These are phyloP conservation scores for Actenoides lindsayi DNA, from an alignment of 2,113 vertebrate genomes.

Conservation along the genomic window DNA sequence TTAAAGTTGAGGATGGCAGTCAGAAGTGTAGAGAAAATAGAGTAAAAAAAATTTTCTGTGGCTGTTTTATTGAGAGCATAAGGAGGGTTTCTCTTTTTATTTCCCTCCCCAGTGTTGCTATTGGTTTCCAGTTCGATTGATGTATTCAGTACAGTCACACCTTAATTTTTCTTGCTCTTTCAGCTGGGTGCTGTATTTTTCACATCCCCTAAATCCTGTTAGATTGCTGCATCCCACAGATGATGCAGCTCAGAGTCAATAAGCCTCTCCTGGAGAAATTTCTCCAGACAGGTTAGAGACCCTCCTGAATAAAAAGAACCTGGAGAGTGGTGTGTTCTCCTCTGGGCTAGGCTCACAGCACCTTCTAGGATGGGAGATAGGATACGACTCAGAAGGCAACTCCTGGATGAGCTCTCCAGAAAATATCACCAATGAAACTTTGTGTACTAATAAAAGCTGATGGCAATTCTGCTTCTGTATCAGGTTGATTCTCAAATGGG, in stretches of 20 bases:
- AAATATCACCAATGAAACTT: neutral
- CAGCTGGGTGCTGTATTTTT: neutral
- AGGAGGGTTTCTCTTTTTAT: neutral
- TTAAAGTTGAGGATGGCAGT: neutral
- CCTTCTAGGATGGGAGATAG: neutral
- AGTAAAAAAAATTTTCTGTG: fast-evolving
- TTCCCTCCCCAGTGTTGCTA: fast-evolving
- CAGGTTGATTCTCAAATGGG: neutral
- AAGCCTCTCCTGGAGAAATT: neutral
- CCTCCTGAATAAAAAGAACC: neutral
- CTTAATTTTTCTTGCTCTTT: neutral
- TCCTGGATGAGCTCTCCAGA: neutral
- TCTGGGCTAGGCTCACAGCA: neutral
- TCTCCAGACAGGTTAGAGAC: neutral
- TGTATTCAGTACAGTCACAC: neutral
- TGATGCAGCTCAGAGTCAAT: neutral
- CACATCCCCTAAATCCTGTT: neutral
- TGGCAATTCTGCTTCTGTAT: no score
- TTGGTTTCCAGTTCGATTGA: neutral
- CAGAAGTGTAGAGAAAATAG: neutral
- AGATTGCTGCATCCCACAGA: neutral
- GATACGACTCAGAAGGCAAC: neutral
- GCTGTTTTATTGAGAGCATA: neutral
- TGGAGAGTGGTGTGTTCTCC: neutral
- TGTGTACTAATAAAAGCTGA: neutral